Evolutionary conservation across 1,140 invertebrate genomes (phyloP), one percentile per base, ranked within the genome.

Genomic region (Adoxophyes honmai): DNA sequence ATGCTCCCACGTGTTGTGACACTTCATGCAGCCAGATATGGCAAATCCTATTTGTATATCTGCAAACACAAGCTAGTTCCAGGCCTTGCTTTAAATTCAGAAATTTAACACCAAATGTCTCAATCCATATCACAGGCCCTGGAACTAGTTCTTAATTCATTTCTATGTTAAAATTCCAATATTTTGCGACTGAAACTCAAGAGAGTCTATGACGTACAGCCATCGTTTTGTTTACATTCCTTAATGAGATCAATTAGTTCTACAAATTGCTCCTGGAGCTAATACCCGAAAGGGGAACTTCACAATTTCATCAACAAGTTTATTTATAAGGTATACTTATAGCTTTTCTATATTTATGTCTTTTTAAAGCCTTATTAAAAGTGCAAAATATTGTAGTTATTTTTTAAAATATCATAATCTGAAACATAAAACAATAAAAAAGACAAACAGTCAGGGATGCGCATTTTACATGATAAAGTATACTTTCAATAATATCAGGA

Each of bases 241-340:
- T 66, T 67, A 68, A 74, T 71, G 68, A 71, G 68, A 71, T 71
- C 68, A 70, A 67, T 60, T 58, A 54, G 54, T 48, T 68, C 52
- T 62, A 63, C 59, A 66, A 21, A 48, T 59, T 39, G 73, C 73
- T 78, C 75, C 69, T 64, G 57, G 75, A 78, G 75, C 71, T 42
- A 54, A 33, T 54, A 42, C 34, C n/a, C 60, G 69, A 66, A 10
- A 8, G 36, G 44, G 44, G 38, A 61, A 54, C 36, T 65, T 73
- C 62, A 68, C 44, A 63, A 58, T 62, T 68, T 67, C 21, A 28
- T 61, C 37, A 57, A 56, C 42, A 56, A 57, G 57, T 37, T 59
- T 61, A 37, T 51, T 57, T 37, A 48, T 28, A 21, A 48, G 4
- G 42, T 38, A 28, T 36, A 10, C 8, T 10, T 44, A 44, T 21